phyloP scores from a whole-genome alignment of 2,113 vertebrate species.

The Ptychochromis oligacanthus region DNA sequence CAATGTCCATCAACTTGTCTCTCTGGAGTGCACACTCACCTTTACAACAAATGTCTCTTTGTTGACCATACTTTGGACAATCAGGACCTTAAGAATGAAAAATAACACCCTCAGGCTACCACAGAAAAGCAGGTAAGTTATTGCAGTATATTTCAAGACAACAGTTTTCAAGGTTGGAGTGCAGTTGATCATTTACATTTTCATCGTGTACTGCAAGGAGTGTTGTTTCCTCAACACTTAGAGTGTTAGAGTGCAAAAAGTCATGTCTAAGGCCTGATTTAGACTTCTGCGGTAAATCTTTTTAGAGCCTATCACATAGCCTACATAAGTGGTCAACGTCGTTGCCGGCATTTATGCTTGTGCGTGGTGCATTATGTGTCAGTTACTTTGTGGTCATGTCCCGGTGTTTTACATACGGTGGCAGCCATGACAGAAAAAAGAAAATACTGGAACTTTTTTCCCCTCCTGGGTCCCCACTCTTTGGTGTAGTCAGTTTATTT shows the following conservation, averaged over 20 bases:
- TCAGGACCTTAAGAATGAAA: conserved; percentile 85
- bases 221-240: background rate
- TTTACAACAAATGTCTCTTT: conserved; percentile 93
- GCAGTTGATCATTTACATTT: background rate
- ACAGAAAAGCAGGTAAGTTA: background rate
- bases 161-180: background rate
- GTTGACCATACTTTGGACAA: conserved; percentile 88
- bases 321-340: too few species aligned
- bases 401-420: too few species aligned
- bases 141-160: background rate
- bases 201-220: background rate
- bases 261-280: background rate
- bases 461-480: too few species aligned
- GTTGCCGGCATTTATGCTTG: too few species aligned
- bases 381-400: too few species aligned
- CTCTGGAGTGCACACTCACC: conserved; percentile 77
- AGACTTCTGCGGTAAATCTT: too few species aligned
- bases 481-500: too few species aligned
- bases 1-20: background rate
- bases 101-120: background rate
- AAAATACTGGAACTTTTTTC: too few species aligned
- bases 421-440: too few species aligned
- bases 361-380: too few species aligned
- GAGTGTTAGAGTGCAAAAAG: background rate
- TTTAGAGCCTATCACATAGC: too few species aligned